phyloP scores from a whole-genome alignment of 2,797 vertebrate species.

The Onychomys torridus region DNA sequence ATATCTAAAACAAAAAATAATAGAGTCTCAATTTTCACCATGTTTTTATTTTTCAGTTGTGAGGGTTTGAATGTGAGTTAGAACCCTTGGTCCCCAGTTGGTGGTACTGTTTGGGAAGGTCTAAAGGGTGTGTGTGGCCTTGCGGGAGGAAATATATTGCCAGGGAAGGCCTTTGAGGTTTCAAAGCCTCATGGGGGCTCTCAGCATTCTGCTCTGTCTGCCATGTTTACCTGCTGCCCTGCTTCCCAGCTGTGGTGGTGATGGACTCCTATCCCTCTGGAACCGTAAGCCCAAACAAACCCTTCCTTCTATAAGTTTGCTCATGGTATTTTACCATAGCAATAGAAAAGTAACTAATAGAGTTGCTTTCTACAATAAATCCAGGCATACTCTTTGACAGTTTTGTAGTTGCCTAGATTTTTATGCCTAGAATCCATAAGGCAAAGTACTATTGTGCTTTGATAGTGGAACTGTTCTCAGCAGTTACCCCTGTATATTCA shows the following conservation, averaged over 20 bases:
- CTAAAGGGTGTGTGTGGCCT: neutral
- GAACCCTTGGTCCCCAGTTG: neutral
- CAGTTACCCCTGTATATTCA: neutral
- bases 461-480: neutral
- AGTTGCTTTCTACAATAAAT: neutral
- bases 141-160: neutral
- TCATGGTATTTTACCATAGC: neutral
- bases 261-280: neutral
- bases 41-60: neutral
- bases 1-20: constrained; percentile 1
- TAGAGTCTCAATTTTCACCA: neutral
- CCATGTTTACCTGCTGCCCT: neutral
- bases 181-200: neutral
- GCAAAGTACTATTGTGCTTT: neutral
- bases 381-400: neutral
- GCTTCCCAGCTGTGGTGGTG: neutral
- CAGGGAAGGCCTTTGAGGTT: neutral
- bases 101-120: neutral
- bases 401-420: neutral
- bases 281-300: neutral
- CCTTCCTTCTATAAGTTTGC: neutral
- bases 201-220: neutral
- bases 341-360: neutral
- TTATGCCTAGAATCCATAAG: neutral
- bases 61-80: neutral